Evolutionary conservation across 2,888 invertebrate species (phyloP), one percentile per base, ranked within the genome.

Genomic region (Mamestra brassicae): DNA sequence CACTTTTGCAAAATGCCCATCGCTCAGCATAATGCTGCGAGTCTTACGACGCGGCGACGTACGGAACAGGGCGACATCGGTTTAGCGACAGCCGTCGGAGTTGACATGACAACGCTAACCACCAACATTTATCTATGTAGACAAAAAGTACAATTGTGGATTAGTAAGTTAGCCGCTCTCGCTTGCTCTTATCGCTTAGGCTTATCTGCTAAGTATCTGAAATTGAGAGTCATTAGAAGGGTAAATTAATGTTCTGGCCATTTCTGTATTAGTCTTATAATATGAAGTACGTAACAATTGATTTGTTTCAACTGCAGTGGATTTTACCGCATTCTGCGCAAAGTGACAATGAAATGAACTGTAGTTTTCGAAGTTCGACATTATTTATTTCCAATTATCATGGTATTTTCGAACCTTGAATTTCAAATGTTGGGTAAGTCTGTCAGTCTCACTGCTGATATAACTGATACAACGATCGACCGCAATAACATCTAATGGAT

Each of bases 181-280:
- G 70, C 70, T 68, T 15, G 17, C 71, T 64, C 74, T 69, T 63
- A 55, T 68, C n/a, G 3, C 58, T 81, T 80, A 15, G 34, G 6
- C 26, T 61, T 26, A 62, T 47, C 63, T 73, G 42, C 26, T 60
- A 34, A 62, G 68, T 67, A 70, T 67, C 74, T 82, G 83, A 83
- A 86, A 87, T 84, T 81, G 81, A 85, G 84, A 86, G 78, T 84
- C 79, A 86, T 87, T 87, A 89, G 75, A 80, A 80, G 82, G 84
- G 80, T 78, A 57, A 80, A 80, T 81, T 70, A 80, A 80, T 77
- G 71, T 71, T 58, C 50, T 45, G 58, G 42, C 64, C 42, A 60
- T 60, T 84, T 60, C 69, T 80, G 68, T 63, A 70, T 80, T 67
- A 57, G 66, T 66, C 58, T 58, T 54, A 57, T 75, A 58, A 42